These are phyloP conservation scores for Pammene aurita DNA, from an alignment of 2,888 invertebrate species.

Conservation along the genomic window DNA sequence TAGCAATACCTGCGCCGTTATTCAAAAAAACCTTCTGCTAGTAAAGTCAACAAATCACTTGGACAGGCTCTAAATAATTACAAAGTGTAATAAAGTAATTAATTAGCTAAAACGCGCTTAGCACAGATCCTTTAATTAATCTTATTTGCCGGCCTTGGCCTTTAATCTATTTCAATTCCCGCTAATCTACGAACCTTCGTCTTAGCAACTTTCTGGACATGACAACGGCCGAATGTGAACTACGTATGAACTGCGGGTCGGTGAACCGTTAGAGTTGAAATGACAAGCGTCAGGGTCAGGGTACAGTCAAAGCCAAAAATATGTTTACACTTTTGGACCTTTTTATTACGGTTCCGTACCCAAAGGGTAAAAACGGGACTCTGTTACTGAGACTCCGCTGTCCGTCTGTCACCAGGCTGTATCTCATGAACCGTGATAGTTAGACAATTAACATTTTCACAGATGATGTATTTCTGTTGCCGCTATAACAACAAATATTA, in stretches of 20 bases:
- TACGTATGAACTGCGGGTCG: neutral
- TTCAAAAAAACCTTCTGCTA: neutral
- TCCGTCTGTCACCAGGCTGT: no score
- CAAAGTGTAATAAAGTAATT: constrained; percentile 36
- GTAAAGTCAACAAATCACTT: constrained; percentile 9
- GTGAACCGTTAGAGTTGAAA: no score
- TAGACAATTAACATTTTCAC: no score
- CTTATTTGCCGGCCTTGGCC: constrained; percentile 30
- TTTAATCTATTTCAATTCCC: constrained; percentile 33
- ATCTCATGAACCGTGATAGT: no score
- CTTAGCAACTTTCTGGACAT: constrained; percentile 12
- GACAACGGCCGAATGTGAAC: constrained; percentile 1
- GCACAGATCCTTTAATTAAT: constrained; percentile 36
- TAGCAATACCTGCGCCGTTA: neutral
- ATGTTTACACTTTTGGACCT: no score
- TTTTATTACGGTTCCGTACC: no score
- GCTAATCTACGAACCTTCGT: constrained; percentile 23
- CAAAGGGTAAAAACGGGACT: no score
- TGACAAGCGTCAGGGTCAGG: no score
- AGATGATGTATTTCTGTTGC: no score
- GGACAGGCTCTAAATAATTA: constrained; percentile 15
- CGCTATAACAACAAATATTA: no score
- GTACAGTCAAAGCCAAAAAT: no score
- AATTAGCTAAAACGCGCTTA: constrained; percentile 27
- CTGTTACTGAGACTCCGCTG: no score